Evolutionary conservation across 1,140 invertebrate genomes (phyloP).

Genomic region (Neodiprion pinetum): DNA sequence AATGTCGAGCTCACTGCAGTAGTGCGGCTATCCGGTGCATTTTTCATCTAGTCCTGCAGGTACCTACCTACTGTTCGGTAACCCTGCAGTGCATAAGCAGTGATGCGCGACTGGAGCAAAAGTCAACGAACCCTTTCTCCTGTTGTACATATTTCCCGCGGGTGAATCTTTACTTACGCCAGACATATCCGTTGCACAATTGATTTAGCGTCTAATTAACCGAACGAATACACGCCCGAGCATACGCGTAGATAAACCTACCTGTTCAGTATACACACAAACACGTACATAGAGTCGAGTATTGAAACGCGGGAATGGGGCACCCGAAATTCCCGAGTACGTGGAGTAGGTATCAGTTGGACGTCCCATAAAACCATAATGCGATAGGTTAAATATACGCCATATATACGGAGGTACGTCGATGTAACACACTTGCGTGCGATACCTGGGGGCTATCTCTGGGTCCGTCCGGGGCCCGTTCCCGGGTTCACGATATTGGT

Average conservation of each 20-base stretch:
- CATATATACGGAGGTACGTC: background rate
- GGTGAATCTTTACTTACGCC: no score
- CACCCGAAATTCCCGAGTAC: background rate
- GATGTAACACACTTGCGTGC: background rate
- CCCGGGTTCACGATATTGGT: background rate
- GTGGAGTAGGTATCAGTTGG: background rate
- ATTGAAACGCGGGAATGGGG: background rate
- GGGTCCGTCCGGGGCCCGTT: no score
- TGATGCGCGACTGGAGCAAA: no score
- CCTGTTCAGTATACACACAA: background rate
- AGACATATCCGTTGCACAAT: background rate
- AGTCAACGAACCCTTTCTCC: no score
- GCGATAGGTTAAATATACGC: background rate
- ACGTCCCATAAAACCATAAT: constrained; percentile 16
- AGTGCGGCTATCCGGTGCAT: no score
- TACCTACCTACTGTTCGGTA: no score
- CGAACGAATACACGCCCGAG: background rate
- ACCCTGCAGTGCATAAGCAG: no score
- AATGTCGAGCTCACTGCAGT: no score
- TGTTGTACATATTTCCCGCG: no score
- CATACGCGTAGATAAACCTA: background rate
- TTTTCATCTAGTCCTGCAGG: no score
- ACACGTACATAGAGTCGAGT: background rate
- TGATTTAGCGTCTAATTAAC: constrained; percentile 12
- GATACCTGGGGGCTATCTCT: background rate